phyloP scores from a whole-genome alignment of 2,888 invertebrate species.

The Disparrhopalites patrizii region DNA sequence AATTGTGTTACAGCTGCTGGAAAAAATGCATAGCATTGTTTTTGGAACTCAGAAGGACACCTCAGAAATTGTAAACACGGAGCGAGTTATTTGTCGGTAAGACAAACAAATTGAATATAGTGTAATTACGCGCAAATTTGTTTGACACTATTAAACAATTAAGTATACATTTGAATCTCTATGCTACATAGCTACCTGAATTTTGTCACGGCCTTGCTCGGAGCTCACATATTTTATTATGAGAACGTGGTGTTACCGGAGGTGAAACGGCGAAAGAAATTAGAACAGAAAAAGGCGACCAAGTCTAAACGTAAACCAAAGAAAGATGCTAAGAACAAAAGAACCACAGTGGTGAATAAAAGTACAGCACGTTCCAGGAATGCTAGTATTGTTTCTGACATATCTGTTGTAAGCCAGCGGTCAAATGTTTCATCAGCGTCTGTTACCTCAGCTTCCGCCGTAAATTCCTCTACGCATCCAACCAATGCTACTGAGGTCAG shows the following conservation, averaged over 20 bases:
- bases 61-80: conserved; percentile 28
- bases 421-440: no score
- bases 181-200: conserved; percentile 35
- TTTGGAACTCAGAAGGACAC: conserved; percentile 26
- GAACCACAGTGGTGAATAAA: neutral
- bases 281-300: neutral
- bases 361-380: conserved; percentile 2
- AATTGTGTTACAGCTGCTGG: conserved; percentile 30
- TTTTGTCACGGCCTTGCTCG: conserved; percentile 37
- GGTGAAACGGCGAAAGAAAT: conserved; percentile 36
- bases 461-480: no score
- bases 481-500: neutral
- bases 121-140: neutral
- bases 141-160: neutral
- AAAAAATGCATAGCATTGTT: conserved; percentile 29
- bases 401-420: no score
- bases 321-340: neutral
- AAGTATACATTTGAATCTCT: neutral
- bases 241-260: conserved; percentile 38
- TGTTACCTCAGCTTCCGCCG: no score
- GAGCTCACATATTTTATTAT: conserved; percentile 41
- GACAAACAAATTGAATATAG: neutral
- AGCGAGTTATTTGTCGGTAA: conserved; percentile 28
- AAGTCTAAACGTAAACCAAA: neutral
- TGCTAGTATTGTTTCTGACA: no score